These are phyloP conservation scores for Baryphthengus martii DNA, from an alignment of 2,113 vertebrate genomes.

Conservation along the genomic window DNA sequence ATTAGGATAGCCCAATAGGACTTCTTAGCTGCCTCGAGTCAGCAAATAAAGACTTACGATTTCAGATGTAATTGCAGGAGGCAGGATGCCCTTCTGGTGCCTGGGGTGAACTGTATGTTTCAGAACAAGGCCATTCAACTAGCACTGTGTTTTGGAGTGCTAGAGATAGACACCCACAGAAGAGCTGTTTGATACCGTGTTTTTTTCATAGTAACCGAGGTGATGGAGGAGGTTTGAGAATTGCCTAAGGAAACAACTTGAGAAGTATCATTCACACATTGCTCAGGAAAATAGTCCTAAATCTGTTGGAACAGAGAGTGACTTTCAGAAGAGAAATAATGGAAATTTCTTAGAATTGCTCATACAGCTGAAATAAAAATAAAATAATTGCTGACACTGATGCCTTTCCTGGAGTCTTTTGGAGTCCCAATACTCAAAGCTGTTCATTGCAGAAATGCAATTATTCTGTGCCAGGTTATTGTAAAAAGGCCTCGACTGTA, in stretches of 20 bases:
- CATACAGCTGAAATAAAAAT: background rate
- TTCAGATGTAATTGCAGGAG: background rate
- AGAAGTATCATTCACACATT: background rate
- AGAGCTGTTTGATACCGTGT: background rate
- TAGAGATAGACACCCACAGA: background rate
- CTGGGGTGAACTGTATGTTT: background rate
- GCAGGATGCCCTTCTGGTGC: background rate
- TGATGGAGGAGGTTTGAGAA: background rate
- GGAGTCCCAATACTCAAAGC: background rate
- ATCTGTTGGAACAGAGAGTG: background rate
- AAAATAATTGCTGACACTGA: background rate
- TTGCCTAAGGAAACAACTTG: background rate
- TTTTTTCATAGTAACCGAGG: background rate
- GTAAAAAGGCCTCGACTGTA: background rate
- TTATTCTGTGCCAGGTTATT: background rate
- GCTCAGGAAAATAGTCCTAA: background rate
- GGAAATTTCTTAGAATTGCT: background rate
- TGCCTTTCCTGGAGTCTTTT: background rate
- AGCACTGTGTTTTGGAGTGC: background rate
- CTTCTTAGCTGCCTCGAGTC: conserved; percentile 20
- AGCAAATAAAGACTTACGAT: conserved; percentile 14
- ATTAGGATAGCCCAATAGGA: conserved; percentile 45
- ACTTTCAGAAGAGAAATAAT: background rate
- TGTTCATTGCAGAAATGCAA: background rate
- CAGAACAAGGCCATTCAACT: background rate